Percentiles rank a stretch among this genome's conserved stretches.
Conservation (phyloP, 2,888 invertebrate species). For the Macrosiphum euphorbiae region DNA sequence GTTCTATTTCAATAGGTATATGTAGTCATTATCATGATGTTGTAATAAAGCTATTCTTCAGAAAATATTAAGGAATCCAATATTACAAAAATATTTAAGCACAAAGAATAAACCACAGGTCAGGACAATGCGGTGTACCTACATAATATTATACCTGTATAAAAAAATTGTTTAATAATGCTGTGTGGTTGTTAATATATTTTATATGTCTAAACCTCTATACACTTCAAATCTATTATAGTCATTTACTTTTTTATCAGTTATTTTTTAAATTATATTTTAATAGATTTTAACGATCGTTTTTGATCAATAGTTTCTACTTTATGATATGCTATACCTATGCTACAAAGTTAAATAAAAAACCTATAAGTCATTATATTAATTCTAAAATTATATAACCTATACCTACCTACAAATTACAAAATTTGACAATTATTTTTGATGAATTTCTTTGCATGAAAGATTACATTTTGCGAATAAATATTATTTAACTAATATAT, state of each 20-base stretch:
- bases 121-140: conserved; percentile 19
- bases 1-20: neutral
- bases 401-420: neutral
- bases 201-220: neutral
- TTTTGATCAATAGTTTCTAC: neutral
- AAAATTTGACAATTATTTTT: neutral
- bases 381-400: too few species aligned
- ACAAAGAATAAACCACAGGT: conserved; percentile 3
- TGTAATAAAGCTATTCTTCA: conserved; percentile 15
- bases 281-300: neutral
- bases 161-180: neutral
- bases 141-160: neutral
- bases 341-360: neutral
- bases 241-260: neutral
- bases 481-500: neutral
- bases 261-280: neutral
- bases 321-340: neutral
- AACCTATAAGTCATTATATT: too few species aligned
- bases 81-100: conserved; percentile 8
- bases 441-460: neutral
- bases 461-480: neutral
- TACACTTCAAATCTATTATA: neutral
- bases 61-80: neutral
- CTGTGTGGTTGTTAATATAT: neutral
- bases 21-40: neutral